Conservation (phyloP, 2,888 invertebrate species). For the Chloromyia formosa region DNA sequence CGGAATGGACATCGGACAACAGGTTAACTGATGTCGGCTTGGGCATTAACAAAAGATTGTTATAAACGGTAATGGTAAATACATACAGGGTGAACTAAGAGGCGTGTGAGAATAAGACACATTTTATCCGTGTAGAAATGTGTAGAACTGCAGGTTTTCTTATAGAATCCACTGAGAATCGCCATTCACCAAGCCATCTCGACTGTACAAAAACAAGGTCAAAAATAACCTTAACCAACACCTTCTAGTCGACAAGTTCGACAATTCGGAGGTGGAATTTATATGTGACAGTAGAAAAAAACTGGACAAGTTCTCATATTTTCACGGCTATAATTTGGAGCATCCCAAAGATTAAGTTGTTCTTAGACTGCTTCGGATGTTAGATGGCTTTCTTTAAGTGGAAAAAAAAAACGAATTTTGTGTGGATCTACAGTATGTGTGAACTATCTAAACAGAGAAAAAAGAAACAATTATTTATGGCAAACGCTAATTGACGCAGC, state of each 20-base stretch:
- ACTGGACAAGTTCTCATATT: background rate
- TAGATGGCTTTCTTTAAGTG: background rate
- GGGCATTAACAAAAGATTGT: too few relatives aligned
- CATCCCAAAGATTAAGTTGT: conserved; percentile 2
- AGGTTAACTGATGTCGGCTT: background rate
- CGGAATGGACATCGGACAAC: background rate
- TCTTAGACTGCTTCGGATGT: background rate
- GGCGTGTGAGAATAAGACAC: too few relatives aligned
- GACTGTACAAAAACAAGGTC: too few relatives aligned
- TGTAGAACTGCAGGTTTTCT: too few relatives aligned
- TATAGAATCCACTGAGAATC: too few relatives aligned
- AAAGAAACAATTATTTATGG: conserved; percentile 40
- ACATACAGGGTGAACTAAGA: too few relatives aligned
- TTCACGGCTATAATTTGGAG: background rate
- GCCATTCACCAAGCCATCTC: too few relatives aligned
- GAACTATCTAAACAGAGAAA: conserved; percentile 16
- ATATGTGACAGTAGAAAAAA: background rate
- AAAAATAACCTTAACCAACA: too few relatives aligned
- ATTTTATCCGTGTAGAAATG: too few relatives aligned
- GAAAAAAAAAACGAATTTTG: background rate
- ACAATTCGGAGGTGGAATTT: background rate
- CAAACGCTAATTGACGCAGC: conserved; percentile 36
- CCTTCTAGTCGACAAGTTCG: too few relatives aligned
- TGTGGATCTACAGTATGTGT: background rate
- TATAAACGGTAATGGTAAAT: too few relatives aligned